These are phyloP conservation scores for Hyalella azteca DNA, from an alignment of 2,888 invertebrate species.

Conservation along the genomic window DNA sequence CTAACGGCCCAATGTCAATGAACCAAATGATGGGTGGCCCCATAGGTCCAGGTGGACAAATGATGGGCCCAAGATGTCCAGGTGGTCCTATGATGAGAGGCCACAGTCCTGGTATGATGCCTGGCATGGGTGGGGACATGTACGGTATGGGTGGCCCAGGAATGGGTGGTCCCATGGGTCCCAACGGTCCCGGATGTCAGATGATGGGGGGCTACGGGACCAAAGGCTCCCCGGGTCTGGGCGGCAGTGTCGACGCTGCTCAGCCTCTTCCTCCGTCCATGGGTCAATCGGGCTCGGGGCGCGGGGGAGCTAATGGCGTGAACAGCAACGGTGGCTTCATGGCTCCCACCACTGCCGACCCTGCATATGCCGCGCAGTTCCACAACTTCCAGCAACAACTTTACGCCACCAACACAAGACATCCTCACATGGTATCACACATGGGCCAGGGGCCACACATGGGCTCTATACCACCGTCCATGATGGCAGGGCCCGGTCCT, in stretches of 20 bases:
- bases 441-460: slow-evolving; percentile 44
- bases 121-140: slow-evolving; percentile 63
- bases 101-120: slow-evolving; percentile 62
- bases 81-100: slow-evolving; percentile 64
- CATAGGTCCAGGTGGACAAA: slow-evolving; percentile 61
- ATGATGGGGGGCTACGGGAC: slow-evolving; percentile 60
- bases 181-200: slow-evolving; percentile 59
- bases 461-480: slow-evolving; percentile 42
- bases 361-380: slow-evolving; percentile 92
- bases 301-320: slow-evolving; percentile 68
- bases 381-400: slow-evolving; percentile 95
- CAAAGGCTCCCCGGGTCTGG: slow-evolving; percentile 59
- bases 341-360: slow-evolving; percentile 82
- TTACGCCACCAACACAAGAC: slow-evolving; percentile 81
- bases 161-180: slow-evolving; percentile 61
- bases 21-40: slow-evolving; percentile 61
- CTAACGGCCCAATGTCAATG: slow-evolving; percentile 61
- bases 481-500: slow-evolving; percentile 54
- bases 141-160: slow-evolving; percentile 63
- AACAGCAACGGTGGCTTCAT: slow-evolving; percentile 72
- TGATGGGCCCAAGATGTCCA: slow-evolving; percentile 60
- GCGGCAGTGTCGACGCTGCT: slow-evolving; percentile 67
- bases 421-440: slow-evolving; percentile 46
- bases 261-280: slow-evolving; percentile 80
- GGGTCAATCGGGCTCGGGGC: slow-evolving; percentile 69